A percentile compares a stretch with the other conserved stretches of the same genome.
Conservation (phyloP, 2,113 vertebrate genomes). For the Rostratula benghalensis region DNA sequence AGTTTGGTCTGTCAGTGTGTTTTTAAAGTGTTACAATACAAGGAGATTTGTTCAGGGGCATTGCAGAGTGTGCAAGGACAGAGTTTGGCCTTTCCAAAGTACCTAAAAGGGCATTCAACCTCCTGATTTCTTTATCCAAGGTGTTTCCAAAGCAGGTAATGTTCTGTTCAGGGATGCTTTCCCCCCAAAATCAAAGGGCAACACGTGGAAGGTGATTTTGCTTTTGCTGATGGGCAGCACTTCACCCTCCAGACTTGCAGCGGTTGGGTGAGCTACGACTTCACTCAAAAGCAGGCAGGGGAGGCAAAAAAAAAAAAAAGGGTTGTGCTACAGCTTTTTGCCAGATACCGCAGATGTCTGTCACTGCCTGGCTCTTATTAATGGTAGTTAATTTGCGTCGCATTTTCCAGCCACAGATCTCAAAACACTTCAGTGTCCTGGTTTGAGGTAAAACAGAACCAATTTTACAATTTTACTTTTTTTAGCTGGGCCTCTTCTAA, state of each 20-base stretch:
- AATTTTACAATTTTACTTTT: too few species aligned
- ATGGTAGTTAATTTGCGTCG: neutral
- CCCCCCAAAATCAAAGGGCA: neutral
- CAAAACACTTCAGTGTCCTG: neutral
- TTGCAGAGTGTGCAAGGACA: neutral
- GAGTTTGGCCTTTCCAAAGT: neutral
- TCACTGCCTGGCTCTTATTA: neutral
- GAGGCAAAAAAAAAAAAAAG: neutral
- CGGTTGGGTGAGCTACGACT: accelerated
- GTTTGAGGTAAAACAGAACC: too few species aligned
- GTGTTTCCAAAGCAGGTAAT: neutral
- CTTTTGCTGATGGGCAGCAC: neutral
- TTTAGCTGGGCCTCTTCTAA: too few species aligned
- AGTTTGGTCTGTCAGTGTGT: neutral
- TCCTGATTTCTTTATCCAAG: neutral
- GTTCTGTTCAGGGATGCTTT: neutral
- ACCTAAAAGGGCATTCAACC: neutral
- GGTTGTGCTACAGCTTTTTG: neutral
- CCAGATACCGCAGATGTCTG: neutral
- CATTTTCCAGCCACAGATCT: neutral
- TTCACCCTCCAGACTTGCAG: neutral
- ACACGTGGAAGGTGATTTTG: accelerated
- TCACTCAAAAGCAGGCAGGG: neutral
- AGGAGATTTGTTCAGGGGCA: neutral
- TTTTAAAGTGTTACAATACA: neutral